Conservation (phyloP, 2,113 vertebrate species). For the Saguinus midas region DNA sequence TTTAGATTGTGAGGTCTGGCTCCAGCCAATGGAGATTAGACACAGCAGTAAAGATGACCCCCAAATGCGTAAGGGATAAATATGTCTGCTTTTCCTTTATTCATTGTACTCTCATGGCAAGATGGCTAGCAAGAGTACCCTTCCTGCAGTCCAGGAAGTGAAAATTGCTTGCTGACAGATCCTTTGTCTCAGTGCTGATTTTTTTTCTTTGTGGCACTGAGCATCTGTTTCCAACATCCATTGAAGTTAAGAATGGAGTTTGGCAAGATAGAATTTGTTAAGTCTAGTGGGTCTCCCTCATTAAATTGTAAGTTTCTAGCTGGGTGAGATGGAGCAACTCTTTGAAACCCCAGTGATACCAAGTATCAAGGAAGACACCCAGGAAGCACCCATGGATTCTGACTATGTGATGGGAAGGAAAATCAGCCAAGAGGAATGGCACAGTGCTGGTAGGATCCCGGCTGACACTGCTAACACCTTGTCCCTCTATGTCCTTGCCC, state of each 20-base stretch:
- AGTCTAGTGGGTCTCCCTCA: background rate
- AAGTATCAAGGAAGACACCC: background rate
- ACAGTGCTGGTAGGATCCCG: fast-evolving
- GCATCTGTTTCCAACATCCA: no score
- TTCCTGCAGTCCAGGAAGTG: no score
- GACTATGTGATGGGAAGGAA: background rate
- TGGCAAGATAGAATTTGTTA: background rate
- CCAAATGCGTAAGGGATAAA: no score
- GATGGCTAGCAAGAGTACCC: no score
- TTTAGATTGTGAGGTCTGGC: no score
- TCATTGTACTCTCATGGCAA: no score
- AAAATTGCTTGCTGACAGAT: no score
- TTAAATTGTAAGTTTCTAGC: background rate
- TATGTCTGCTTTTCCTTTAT: no score
- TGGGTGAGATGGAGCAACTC: background rate
- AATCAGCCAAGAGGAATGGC: background rate
- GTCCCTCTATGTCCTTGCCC: background rate
- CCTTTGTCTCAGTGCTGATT: no score
- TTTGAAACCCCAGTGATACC: background rate
- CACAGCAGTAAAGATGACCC: no score
- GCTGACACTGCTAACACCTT: background rate
- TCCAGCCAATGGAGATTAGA: no score
- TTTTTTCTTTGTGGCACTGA: no score
- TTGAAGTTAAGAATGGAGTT: background rate
- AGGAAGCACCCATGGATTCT: background rate